phyloP scores from a whole-genome alignment of 2,797 vertebrate genomes.

The Melanogrammus aeglefinus region DNA sequence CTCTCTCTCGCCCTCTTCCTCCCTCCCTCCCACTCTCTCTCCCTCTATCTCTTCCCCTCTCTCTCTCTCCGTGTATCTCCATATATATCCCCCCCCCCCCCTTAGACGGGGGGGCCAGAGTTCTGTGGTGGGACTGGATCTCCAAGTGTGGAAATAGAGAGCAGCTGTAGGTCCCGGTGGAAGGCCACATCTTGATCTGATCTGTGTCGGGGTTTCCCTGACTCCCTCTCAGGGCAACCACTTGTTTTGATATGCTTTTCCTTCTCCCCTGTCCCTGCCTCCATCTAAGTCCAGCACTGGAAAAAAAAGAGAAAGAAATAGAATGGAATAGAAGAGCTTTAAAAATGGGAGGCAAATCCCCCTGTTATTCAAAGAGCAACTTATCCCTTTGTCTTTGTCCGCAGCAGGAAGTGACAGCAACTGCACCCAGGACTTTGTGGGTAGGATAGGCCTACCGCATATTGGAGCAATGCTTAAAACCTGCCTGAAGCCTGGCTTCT shows the following conservation, averaged over 20 bases:
- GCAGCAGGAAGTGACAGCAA: not conserved
- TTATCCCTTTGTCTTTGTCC: constrained; percentile 22
- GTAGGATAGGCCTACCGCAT: no score
- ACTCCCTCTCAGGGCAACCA: not conserved
- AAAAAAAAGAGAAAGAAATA: not conserved
- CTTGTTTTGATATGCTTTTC: not conserved
- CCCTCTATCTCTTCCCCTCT: not conserved
- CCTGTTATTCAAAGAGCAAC: constrained; percentile 41
- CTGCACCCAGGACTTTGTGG: not conserved
- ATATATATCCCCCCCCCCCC: constrained; percentile 7
- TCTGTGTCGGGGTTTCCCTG: constrained; percentile 38
- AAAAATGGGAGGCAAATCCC: constrained; percentile 14
- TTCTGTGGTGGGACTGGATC: constrained; percentile 50
- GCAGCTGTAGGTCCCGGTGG: constrained; percentile 58
- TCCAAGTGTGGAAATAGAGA: constrained; percentile 55
- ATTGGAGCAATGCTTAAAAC: no score
- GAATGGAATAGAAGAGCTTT: constrained; percentile 19
- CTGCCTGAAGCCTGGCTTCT: not conserved
- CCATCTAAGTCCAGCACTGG: not conserved
- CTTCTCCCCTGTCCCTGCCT: no score
- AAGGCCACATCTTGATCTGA: constrained; percentile 66
- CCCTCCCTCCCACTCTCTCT: constrained; percentile 20
- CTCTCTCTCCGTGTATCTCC: not conserved
- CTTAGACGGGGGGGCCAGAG: constrained; percentile 33
- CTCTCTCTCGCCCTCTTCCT: constrained; percentile 16